Evolutionary conservation across 2,797 vertebrate genomes (phyloP), one percentile per base, ranked within the genome.

Genomic region (Onychomys torridus): DNA sequence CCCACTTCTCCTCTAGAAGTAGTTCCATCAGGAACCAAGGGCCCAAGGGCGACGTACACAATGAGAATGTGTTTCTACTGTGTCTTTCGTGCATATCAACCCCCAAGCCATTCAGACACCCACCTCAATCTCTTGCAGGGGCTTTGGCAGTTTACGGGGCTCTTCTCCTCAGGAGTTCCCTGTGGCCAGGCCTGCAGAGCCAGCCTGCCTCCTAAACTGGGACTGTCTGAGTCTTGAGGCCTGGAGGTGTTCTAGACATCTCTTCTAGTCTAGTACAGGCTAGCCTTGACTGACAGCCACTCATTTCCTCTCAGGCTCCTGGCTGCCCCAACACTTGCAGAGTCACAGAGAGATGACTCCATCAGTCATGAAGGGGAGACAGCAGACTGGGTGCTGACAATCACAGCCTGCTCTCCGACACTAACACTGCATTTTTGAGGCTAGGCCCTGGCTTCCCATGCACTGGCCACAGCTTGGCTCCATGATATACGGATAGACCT

Each of bases 321-420:
- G 34, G 25, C 23, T 52, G 32, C 19, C 1, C 25, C 5, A 16
- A 57, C 57, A 57, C 46, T 57, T 40, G 67, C 78, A 59, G 96
- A 83, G 86, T 88, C 69, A 49, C 27, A 49, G 86, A 71, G 59
- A 93, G 67, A 82, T 2, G 49, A 75, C 89, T 96, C 94, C 90
- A 96, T 94, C 89, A 59, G 97, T 8, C 82, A 87, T 40, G 1
- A 10, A 23, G 0, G 82, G 71, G 7, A 91, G 77, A 14, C 89
- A 85, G 69, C 29, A 8, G 94, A 49, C 37, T 75, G 88, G 5
- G 14, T 94, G 52, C 75, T 93, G 94, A 76, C 83, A 59, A 29
- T 79, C 40, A 52, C 34, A 52, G 25, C 40, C 57, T 63, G 14
- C 78, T 67, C 40, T 55, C 49, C 37, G 2, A 16, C 1, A 0